phyloP scores from a whole-genome alignment of 2,113 vertebrate genomes.

The Dasyornis broadbenti region DNA sequence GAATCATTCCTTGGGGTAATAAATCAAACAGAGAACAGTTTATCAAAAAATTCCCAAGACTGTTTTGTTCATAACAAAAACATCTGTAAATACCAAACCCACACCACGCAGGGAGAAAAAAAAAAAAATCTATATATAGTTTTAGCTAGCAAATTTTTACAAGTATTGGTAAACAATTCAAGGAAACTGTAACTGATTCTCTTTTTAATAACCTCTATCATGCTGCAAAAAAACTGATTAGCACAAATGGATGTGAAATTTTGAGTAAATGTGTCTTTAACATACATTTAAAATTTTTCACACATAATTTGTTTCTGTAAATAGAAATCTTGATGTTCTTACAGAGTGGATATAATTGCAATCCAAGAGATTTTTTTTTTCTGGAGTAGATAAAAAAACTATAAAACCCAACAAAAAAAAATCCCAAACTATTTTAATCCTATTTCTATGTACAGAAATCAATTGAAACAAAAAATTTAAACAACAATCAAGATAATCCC shows the following conservation, averaged over 20 bases:
- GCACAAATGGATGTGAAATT: not conserved
- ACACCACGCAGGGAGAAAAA: not conserved
- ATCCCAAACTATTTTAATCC: not conserved
- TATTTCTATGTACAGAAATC: not conserved
- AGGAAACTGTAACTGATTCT: not conserved
- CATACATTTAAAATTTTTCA: not conserved
- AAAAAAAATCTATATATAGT: not conserved
- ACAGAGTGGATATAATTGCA: not conserved
- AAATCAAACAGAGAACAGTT: slow-evolving; percentile 9
- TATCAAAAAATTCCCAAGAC: slow-evolving; percentile 14
- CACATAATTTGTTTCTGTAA: not conserved
- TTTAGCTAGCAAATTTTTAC: not conserved
- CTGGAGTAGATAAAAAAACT: not conserved
- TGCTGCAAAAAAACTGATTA: not conserved
- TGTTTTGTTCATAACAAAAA: not conserved
- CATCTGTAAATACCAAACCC: not conserved
- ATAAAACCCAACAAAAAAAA: not conserved
- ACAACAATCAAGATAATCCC: not conserved
- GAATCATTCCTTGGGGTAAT: not conserved
- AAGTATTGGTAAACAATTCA: not conserved
- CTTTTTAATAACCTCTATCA: not conserved
- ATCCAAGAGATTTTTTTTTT: not conserved
- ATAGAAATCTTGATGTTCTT: not conserved
- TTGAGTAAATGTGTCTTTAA: not conserved
- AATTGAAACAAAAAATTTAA: not conserved